A percentile compares a stretch with the other conserved stretches of the same genome.
Conservation (phyloP, 2,797 vertebrate species). For the Darevskia mixta region DNA sequence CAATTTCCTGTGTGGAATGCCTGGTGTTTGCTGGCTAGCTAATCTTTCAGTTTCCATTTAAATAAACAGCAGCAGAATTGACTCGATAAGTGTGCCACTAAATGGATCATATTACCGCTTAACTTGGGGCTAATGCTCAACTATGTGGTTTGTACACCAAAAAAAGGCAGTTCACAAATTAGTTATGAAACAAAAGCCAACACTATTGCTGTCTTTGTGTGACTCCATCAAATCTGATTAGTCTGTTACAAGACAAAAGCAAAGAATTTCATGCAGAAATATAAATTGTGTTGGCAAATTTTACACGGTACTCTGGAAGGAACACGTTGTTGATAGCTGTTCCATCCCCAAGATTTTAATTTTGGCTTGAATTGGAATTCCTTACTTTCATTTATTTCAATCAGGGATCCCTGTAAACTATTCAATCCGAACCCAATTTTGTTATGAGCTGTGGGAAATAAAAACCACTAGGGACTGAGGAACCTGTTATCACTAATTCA, state of each 20-base stretch:
- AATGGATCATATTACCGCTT: conserved; percentile 69
- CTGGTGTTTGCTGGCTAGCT: conserved; percentile 68
- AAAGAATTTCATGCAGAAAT: conserved; percentile 38
- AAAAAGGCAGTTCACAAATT: conserved; percentile 27
- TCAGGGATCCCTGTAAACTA: conserved; percentile 34
- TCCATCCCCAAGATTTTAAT: conserved; percentile 49
- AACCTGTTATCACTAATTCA: conserved; percentile 36
- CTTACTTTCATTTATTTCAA: neutral
- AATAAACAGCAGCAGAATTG: conserved; percentile 71
- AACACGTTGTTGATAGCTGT: conserved; percentile 51
- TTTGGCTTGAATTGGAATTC: neutral
- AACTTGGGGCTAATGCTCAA: conserved; percentile 61
- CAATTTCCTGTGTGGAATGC: conserved; percentile 66
- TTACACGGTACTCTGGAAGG: conserved; percentile 52
- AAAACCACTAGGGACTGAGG: conserved; percentile 43
- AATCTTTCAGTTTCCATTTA: conserved; percentile 72
- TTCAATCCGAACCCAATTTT: conserved; percentile 31
- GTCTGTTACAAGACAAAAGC: conserved; percentile 49
- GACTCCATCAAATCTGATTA: conserved; percentile 59
- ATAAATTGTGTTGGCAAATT: conserved; percentile 35
- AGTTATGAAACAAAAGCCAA: conserved; percentile 54
- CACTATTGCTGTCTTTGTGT: conserved; percentile 45
- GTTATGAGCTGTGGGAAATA: neutral
- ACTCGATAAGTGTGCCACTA: conserved; percentile 71
- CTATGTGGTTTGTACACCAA: conserved; percentile 50